Evolutionary conservation across 2,797 vertebrate genomes (phyloP), one percentile per base, ranked within the genome.

Genomic region (Diplodus sargus): DNA sequence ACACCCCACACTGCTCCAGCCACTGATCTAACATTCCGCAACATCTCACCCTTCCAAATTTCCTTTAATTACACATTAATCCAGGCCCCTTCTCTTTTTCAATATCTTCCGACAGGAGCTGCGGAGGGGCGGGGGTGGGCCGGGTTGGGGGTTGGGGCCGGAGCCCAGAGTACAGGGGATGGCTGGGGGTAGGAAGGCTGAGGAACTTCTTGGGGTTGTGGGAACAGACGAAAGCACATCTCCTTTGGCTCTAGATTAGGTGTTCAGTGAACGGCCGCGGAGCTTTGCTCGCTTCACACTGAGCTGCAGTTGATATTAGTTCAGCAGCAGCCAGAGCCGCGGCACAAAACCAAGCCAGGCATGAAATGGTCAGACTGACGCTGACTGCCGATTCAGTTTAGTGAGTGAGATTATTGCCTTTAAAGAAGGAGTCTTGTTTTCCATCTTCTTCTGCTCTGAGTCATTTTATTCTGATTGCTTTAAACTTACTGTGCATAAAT

Each of bases 21-120:
- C 96, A 99, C 97, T 98, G 98, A 99, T 98, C 98, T 99, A 99
- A 99, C 98, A 99, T 99, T 99, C 98, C 97, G 96, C 96, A 97
- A 97, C 97, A 98, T 96, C 97, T 97, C 96, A 96, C 96, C 96
- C 97, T 97, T 97, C 97, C 97, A 98, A 97, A 98, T 97, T 97
- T 97, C 95, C 97, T 98, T 98, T 98, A 99, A 99, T 98, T 98
- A 97, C 97, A 97, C 95, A 95, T 95, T 97, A 98, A 98, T 98
- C 97, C 97, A 96, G 96, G 92, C 97, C 96, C 97, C 97, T 96
- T 96, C 96, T 96, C 96, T 96, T 97, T 96, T 98, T 98, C 96
- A 98, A 97, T 97, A 97, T 96, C 95, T 96, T 95, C 95, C 96
- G 96, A 97, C 96, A 89, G 96, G 95, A 94, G 93, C 90, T 89